Percentiles rank a stretch among this genome's conserved stretches.
Conservation (phyloP, 2,797 vertebrate genomes). For the Leptoclinus maculatus region DNA sequence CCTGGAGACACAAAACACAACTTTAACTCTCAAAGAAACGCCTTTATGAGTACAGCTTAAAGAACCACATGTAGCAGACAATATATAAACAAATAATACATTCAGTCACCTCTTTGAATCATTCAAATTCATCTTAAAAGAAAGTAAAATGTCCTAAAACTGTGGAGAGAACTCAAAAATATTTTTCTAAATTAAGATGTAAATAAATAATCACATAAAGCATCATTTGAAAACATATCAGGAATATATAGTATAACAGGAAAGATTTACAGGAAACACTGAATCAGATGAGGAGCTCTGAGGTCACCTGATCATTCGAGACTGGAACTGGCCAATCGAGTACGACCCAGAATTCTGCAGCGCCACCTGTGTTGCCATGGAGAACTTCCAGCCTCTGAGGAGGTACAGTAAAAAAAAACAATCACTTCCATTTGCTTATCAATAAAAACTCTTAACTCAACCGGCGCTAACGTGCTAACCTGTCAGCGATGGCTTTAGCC, state of each 20-base stretch:
- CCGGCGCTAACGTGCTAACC: conserved; percentile 77
- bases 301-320: conserved; percentile 87
- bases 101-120: background rate
- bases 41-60: background rate
- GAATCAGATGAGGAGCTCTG: background rate
- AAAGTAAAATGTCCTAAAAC: too few species aligned
- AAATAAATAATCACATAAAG: background rate
- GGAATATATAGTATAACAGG: too few species aligned
- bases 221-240: background rate
- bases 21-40: background rate
- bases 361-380: conserved; percentile 98
- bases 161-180: too few species aligned
- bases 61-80: background rate
- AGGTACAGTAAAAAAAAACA: background rate
- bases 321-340: conserved; percentile 97
- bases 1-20: conserved; percentile 64
- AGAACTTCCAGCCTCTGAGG: conserved; percentile 96
- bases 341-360: conserved; percentile 98
- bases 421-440: background rate
- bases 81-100: background rate
- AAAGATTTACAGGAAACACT: too few species aligned
- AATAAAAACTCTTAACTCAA: background rate
- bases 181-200: background rate
- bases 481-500: conserved; percentile 98
- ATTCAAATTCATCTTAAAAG: background rate